Conservation (phyloP, 2,113 vertebrate species). For the Hassar affinis region DNA sequence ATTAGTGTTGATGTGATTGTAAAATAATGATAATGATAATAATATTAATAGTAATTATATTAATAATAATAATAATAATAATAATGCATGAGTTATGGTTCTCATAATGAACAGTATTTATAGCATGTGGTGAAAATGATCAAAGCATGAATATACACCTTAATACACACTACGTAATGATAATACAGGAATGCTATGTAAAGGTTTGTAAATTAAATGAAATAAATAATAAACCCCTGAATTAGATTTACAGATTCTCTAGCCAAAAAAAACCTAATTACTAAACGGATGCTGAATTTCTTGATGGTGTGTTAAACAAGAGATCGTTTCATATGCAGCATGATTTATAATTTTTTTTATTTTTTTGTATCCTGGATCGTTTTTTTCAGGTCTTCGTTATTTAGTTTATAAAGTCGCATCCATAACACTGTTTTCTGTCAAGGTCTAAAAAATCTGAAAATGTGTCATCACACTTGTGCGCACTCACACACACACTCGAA, state of each 20-base stretch:
- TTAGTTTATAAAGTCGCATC: background rate
- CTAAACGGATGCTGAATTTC: background rate
- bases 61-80: background rate
- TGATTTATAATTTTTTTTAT: background rate
- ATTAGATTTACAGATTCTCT: background rate
- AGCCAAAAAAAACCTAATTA: background rate
- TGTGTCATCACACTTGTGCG: background rate
- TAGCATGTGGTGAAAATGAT: background rate
- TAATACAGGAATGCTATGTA: background rate
- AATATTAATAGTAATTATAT: background rate
- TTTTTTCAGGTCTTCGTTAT: background rate
- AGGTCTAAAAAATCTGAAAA: slow-evolving; percentile 12
- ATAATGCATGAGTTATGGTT: background rate
- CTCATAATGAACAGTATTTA: background rate
- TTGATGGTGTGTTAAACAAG: background rate
- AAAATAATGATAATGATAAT: background rate
- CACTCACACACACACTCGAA: background rate
- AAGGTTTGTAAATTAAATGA: background rate
- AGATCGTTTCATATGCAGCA: background rate
- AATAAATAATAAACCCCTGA: background rate
- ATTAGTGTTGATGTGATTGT: background rate
- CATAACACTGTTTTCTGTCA: background rate
- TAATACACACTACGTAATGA: no score
- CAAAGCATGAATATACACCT: background rate
- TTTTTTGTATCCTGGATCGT: background rate